Evolutionary conservation across 1,140 invertebrate species (phyloP).

Genomic region (Mylabris phalerata): DNA sequence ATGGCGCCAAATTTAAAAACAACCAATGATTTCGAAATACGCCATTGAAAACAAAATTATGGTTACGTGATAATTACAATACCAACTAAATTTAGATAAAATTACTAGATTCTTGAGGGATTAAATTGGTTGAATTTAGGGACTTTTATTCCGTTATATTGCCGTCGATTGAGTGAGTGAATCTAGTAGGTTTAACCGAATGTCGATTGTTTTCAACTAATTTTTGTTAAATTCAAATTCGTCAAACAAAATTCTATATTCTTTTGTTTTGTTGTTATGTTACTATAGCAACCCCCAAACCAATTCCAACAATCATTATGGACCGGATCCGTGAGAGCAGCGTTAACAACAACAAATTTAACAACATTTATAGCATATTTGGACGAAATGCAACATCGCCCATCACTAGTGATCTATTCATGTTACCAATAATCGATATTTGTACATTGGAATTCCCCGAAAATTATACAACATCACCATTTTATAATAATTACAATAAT

Average conservation of each 20-base stretch:
- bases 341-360: slow-evolving; percentile 23
- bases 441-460: slow-evolving; percentile 34
- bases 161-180: not conserved
- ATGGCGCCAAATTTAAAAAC: no score
- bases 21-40: no score
- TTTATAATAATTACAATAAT: no score
- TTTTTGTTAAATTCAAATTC: not conserved
- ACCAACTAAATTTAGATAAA: no score
- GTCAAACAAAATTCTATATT: not conserved
- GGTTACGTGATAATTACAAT: no score
- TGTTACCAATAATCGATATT: slow-evolving; percentile 37
- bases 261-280: not conserved
- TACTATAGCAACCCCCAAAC: slow-evolving; percentile 36
- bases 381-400: slow-evolving; percentile 35
- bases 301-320: slow-evolving; percentile 34
- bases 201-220: not conserved
- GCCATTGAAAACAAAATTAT: no score
- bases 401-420: slow-evolving; percentile 29
- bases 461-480: slow-evolving; percentile 9
- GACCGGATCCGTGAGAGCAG: slow-evolving; percentile 25
- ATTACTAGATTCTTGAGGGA: no score
- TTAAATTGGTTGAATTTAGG: not conserved
- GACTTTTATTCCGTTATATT: not conserved
- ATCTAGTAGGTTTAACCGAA: no score
- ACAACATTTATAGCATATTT: slow-evolving; percentile 30